phyloP scores from a whole-genome alignment of 2,113 vertebrate species.

The Callorhinus ursinus region DNA sequence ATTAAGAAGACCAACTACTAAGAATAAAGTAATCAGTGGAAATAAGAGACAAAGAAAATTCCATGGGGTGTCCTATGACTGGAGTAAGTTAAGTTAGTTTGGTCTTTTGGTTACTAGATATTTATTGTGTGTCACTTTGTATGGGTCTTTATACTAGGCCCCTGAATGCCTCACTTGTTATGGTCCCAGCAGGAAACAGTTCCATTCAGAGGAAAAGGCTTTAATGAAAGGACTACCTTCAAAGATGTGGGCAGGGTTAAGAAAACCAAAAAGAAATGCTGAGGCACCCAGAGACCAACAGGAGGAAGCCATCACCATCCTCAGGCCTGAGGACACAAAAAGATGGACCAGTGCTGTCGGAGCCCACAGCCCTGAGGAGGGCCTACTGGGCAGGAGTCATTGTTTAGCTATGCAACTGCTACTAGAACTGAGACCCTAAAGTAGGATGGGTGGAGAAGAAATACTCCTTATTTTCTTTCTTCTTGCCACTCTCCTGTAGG shows the following conservation, averaged over 20 bases:
- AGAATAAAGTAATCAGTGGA: slow-evolving; percentile 41
- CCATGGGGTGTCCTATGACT: not conserved
- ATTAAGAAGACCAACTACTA: slow-evolving; percentile 39
- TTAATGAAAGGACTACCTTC: slow-evolving; percentile 24
- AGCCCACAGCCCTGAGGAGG: not conserved
- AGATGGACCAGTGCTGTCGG: not conserved
- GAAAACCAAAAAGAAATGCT: slow-evolving; percentile 17
- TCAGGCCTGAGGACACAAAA: not conserved
- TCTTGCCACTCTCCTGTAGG: not conserved
- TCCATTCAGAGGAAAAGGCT: slow-evolving; percentile 6
- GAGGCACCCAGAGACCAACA: not conserved
- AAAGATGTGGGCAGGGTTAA: not conserved
- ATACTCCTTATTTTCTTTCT: not conserved
- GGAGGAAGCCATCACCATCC: not conserved
- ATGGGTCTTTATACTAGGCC: not conserved
- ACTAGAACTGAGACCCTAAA: not conserved
- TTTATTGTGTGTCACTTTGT: slow-evolving; percentile 31
- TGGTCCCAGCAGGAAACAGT: slow-evolving; percentile 2
- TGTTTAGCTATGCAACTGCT: not conserved
- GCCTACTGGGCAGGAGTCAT: not conserved
- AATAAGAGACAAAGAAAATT: slow-evolving; percentile 45
- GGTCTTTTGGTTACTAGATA: slow-evolving; percentile 34
- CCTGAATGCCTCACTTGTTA: not conserved
- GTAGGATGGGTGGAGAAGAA: slow-evolving; percentile 8
- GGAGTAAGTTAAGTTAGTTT: not conserved